A percentile compares a stretch with the other conserved stretches of the same genome.
Evolutionary conservation across 1,140 invertebrate genomes (phyloP).

Genomic region (Lethocerus indicus): DNA sequence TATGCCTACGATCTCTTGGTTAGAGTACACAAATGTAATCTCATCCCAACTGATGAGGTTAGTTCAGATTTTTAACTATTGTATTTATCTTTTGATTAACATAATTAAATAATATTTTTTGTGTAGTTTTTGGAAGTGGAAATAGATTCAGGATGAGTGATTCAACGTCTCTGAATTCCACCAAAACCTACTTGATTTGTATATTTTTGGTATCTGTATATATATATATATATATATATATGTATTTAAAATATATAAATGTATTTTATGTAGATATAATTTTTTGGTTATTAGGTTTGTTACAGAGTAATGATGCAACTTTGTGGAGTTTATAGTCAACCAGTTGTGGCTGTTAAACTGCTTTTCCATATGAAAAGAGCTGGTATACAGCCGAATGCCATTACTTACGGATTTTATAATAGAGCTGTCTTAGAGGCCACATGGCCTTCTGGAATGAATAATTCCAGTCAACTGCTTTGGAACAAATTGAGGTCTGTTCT

Average conservation of each 20-base stretch:
- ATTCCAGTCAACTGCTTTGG: slow-evolving; percentile 72
- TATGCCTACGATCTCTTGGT: slow-evolving; percentile 75
- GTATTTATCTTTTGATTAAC: too few relatives aligned
- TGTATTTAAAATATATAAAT: too few relatives aligned
- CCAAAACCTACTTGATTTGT: too few relatives aligned
- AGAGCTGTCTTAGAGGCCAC: slow-evolving; percentile 79
- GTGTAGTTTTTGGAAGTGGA: too few relatives aligned
- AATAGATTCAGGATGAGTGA: too few relatives aligned
- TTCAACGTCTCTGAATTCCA: too few relatives aligned
- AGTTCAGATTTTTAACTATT: too few relatives aligned
- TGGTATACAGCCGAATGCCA: slow-evolving; percentile 87
- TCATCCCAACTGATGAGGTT: slow-evolving; percentile 81
- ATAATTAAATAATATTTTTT: too few relatives aligned
- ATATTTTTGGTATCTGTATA: too few relatives aligned
- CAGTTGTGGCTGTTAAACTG: slow-evolving; percentile 86
- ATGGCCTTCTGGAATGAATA: slow-evolving; percentile 79
- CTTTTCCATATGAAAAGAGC: slow-evolving; percentile 90
- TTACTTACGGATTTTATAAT: slow-evolving; percentile 88
- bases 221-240: too few relatives aligned
- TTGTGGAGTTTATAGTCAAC: slow-evolving; percentile 86
- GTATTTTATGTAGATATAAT: background rate
- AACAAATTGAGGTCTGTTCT: slow-evolving; percentile 52
- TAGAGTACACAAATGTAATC: slow-evolving; percentile 59
- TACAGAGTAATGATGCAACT: slow-evolving; percentile 97
- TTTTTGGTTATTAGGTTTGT: slow-evolving; percentile 49